A percentile compares a stretch with the other conserved stretches of the same genome.
Conservation (phyloP, 2,888 invertebrate genomes). For the Leptinotarsa rubiginosa region DNA sequence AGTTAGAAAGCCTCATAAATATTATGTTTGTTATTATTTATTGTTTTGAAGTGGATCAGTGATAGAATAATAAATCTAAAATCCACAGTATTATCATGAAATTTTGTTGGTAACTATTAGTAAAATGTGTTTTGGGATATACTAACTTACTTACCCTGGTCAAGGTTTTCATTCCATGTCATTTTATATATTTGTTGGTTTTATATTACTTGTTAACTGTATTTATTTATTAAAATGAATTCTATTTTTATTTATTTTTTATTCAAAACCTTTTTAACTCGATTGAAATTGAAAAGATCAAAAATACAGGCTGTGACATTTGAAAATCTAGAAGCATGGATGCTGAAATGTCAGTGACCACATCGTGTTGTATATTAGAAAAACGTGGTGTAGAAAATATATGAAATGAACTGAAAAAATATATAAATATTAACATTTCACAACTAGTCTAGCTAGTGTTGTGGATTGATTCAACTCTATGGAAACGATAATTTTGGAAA, state of each 20-base stretch:
- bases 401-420: too few species aligned
- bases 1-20: neutral
- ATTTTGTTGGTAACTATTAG: neutral
- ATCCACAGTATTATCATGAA: neutral
- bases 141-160: conserved; percentile 24
- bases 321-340: too few species aligned
- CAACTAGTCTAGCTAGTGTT: too few species aligned
- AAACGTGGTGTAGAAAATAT: too few species aligned
- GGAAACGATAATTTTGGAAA: too few species aligned
- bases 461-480: too few species aligned
- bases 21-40: neutral
- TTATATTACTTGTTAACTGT: conserved; percentile 21
- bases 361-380: too few species aligned
- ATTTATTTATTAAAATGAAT: conserved; percentile 15
- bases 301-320: too few species aligned
- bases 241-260: conserved; percentile 11
- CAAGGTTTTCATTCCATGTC: conserved; percentile 25
- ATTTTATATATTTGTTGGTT: conserved; percentile 19
- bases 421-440: too few species aligned
- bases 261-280: neutral
- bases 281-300: neutral
- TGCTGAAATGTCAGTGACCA: neutral
- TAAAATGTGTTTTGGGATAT: conserved; percentile 1
- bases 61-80: neutral
- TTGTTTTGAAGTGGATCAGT: neutral